phyloP scores from a whole-genome alignment of 2,797 vertebrate species.

The Pterois miles region DNA sequence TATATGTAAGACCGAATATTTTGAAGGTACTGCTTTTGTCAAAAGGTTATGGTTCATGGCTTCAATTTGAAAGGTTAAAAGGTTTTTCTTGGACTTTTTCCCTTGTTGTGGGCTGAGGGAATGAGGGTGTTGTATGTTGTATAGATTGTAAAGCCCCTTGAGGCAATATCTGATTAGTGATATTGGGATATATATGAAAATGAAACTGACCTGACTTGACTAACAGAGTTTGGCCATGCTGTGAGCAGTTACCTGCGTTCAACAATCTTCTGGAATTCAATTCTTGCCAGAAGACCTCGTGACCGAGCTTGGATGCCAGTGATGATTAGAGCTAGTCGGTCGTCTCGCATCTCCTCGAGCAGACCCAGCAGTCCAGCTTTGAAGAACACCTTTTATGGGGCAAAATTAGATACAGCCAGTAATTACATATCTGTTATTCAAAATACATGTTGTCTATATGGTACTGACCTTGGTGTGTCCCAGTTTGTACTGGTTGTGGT shows the following conservation, averaged over 20 bases:
- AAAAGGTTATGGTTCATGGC: not conserved
- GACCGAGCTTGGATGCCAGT: slow-evolving; percentile 85
- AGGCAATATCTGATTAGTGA: not conserved
- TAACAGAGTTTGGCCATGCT: not conserved
- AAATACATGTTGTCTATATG: not conserved
- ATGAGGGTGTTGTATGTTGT: not conserved
- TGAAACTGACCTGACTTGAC: not conserved
- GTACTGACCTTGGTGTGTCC: slow-evolving; percentile 84
- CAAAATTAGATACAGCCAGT: not conserved
- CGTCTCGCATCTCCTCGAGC: slow-evolving; percentile 90
- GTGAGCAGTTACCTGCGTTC: slow-evolving; percentile 80
- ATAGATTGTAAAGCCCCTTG: not conserved
- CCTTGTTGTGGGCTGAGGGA: not conserved
- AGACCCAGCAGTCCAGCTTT: slow-evolving; percentile 88
- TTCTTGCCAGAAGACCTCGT: slow-evolving; percentile 83
- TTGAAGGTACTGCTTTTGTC: not conserved
- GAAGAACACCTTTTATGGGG: slow-evolving; percentile 84
- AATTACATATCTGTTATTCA: not conserved
- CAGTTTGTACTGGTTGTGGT: slow-evolving; percentile 88
- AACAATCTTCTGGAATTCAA: slow-evolving; percentile 87
- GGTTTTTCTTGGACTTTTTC: not conserved
- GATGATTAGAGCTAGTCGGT: slow-evolving; percentile 84
- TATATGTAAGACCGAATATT: not conserved
- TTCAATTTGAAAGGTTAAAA: not conserved
- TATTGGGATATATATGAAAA: not conserved